A percentile compares a stretch with the other conserved stretches of the same genome.
Evolutionary conservation across 2,113 vertebrate genomes (phyloP).

Genomic region (Globicephala melas): DNA sequence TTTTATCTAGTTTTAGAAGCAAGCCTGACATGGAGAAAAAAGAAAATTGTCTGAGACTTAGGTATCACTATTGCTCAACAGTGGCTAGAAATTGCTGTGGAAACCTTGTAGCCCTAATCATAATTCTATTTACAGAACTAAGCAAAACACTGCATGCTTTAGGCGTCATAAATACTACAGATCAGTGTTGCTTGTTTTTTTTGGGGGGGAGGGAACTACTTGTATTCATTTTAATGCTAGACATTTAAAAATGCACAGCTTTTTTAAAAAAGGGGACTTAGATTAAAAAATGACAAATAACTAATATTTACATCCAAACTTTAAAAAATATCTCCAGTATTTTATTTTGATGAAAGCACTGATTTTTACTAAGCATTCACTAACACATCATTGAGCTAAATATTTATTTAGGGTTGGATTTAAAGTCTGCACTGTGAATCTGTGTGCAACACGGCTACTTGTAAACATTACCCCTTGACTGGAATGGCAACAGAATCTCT

Average conservation of each 20-base stretch:
- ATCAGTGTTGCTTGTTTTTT: neutral
- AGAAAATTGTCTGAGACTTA: constrained; percentile 61
- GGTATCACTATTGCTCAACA: constrained; percentile 23
- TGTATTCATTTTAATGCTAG: neutral
- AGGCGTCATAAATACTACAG: neutral
- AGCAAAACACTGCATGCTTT: neutral
- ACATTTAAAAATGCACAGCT: neutral
- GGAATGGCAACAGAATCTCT: constrained; percentile 77
- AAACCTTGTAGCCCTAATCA: constrained; percentile 27
- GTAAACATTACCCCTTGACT: constrained; percentile 72
- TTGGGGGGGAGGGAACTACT: neutral
- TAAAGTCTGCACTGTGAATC: constrained; percentile 74
- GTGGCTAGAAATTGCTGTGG: constrained; percentile 27
- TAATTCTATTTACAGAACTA: constrained; percentile 57
- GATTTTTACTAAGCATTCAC: constrained; percentile 68
- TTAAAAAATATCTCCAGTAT: constrained; percentile 53
- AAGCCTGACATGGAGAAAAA: constrained; percentile 37
- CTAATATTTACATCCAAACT: neutral
- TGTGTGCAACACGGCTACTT: constrained; percentile 67
- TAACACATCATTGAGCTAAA: constrained; percentile 74
- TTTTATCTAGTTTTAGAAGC: constrained; percentile 58
- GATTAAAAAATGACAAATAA: constrained; percentile 11
- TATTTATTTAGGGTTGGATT: constrained; percentile 79
- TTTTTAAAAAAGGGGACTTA: neutral
- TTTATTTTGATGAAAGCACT: constrained; percentile 66